A percentile compares a stretch with the other conserved stretches of the same genome.
phyloP scores from a whole-genome alignment of 1,140 invertebrate genomes.

The Zelostemma sp. region DNA sequence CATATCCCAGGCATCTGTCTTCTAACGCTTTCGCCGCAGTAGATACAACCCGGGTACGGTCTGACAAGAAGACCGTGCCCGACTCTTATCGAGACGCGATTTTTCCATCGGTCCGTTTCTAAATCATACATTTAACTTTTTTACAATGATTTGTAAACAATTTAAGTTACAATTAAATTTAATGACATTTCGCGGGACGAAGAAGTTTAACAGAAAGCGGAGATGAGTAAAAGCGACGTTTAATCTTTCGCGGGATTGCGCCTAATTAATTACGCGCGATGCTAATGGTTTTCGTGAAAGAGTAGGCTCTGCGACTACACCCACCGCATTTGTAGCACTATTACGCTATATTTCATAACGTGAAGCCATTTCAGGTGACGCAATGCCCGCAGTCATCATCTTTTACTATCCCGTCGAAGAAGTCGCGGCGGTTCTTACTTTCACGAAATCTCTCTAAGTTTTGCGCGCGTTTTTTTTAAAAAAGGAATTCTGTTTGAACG shows the following conservation, averaged over 20 bases:
- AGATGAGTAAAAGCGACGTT: too few species aligned
- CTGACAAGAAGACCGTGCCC: background rate
- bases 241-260: too few species aligned
- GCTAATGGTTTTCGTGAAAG: background rate
- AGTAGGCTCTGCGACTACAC: constrained; percentile 24
- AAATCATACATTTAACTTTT: too few species aligned
- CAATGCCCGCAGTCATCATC: constrained; percentile 39
- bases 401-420: constrained; percentile 42
- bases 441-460: constrained; percentile 15
- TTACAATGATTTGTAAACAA: too few species aligned
- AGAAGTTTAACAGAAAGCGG: too few species aligned
- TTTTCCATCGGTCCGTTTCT: background rate
- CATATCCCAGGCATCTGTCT: too few species aligned
- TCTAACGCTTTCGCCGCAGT: background rate
- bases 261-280: too few species aligned
- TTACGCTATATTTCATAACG: constrained; percentile 43
- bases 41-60: background rate
- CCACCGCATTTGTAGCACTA: constrained; percentile 27
- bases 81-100: background rate
- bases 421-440: constrained; percentile 35
- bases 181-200: too few species aligned
- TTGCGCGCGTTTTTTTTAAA: too few species aligned
- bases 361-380: constrained; percentile 41
- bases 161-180: too few species aligned
- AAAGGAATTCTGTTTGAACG: too few species aligned